Evolutionary conservation across 2,888 invertebrate genomes (phyloP).

Genomic region (Ochlodes sylvanus): DNA sequence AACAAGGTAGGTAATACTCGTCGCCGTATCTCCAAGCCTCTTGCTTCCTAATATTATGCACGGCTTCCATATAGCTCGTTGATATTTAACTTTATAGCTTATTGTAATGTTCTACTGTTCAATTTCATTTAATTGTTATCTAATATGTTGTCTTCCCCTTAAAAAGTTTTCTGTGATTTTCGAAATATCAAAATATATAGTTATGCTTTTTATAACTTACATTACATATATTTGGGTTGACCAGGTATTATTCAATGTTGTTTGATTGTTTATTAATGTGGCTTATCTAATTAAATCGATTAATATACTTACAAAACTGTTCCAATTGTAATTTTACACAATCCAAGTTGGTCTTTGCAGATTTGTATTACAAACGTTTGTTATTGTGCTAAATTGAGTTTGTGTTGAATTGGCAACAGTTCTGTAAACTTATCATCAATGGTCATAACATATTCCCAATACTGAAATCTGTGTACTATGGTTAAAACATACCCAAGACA

Average conservation of each 20-base stretch:
- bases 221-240: neutral
- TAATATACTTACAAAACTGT: neutral
- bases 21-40: constrained; percentile 54
- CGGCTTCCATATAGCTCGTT: constrained; percentile 47
- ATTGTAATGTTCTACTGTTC: neutral
- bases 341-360: no score
- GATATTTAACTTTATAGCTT: neutral
- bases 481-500: neutral
- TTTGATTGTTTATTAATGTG: neutral
- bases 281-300: constrained; percentile 1
- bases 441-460: constrained; percentile 9
- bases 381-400: neutral
- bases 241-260: neutral
- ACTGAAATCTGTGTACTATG: constrained; percentile 30
- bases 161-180: neutral
- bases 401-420: neutral
- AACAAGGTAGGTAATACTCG: constrained; percentile 69
- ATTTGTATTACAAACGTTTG: no score
- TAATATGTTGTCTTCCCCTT: neutral
- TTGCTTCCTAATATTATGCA: constrained; percentile 52
- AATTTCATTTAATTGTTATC: neutral
- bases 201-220: neutral
- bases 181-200: neutral
- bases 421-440: constrained; percentile 1
- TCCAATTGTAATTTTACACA: neutral